Evolutionary conservation across 2,797 vertebrate genomes (phyloP).

Genomic region (Nyctibius grandis): DNA sequence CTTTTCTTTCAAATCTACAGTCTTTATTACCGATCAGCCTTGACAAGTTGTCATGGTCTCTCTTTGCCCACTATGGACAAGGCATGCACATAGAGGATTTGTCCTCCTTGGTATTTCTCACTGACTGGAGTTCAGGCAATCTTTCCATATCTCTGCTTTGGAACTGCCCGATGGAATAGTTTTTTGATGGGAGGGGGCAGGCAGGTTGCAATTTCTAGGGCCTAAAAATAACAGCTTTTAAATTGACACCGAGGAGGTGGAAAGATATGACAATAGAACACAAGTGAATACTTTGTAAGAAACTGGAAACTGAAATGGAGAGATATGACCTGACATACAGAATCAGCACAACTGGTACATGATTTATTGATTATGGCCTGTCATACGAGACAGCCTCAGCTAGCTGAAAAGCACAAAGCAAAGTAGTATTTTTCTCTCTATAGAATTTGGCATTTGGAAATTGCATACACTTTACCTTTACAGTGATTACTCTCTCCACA

Average conservation of each 20-base stretch:
- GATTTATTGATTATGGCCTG: conserved; percentile 62
- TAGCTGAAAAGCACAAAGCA: conserved; percentile 18
- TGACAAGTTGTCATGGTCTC: background rate
- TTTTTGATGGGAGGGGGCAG: background rate
- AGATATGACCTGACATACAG: conserved; percentile 14
- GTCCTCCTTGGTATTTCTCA: background rate
- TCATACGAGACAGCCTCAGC: conserved; percentile 20
- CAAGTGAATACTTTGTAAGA: conserved; percentile 16
- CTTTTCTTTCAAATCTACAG: background rate
- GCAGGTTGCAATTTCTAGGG: background rate
- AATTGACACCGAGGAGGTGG: background rate
- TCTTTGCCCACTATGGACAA: background rate
- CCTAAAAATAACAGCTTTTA: conserved; percentile 53
- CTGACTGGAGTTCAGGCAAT: background rate
- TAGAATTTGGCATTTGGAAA: conserved; percentile 48
- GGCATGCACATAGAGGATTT: background rate
- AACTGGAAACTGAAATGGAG: conserved; percentile 16
- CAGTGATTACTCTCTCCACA: conserved; percentile 2
- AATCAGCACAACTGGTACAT: conserved; percentile 44
- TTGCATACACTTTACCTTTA: conserved; percentile 45
- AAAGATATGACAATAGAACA: conserved; percentile 12
- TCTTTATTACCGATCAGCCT: background rate
- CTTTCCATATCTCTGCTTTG: background rate
- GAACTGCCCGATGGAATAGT: background rate
- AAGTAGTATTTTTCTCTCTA: conserved; percentile 43